Evolutionary conservation across 37 sponge, comb jelly and placozoan species (phyloP), one percentile per base, ranked within the genome.

Genomic region (Aplysina aerophoba): DNA sequence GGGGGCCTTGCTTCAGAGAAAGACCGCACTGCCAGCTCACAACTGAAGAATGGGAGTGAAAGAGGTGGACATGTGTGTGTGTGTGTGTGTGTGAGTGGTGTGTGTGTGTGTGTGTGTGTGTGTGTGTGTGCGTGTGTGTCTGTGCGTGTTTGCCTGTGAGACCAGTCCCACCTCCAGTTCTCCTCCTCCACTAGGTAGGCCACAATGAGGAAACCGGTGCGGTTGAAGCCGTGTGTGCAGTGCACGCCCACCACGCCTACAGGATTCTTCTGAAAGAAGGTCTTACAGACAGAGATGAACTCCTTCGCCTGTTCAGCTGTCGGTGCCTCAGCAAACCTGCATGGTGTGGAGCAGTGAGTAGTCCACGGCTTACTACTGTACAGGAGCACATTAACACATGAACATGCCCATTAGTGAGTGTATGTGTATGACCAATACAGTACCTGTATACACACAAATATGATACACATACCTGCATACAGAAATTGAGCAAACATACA

Each of bases 221-320:
- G 84, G 84, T 99, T 99, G 92, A 95, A 99, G 20, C 99, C 99
- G 79, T 99, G 99, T 37, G 99, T 99, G 61, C 99, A 99, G 89
- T 99, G 99, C 17, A 99, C 91, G 17, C 96, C 96, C 27, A 93
- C 82, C 25, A 96, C 71, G n/a, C 92, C 80, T 35, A 69, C 83
- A 55, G 92, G 87, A 39, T 91, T 92, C 33, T 79, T 59, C 0
- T 24, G 3, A 56, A 96, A 91, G 81, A 87, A 96, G 24, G 67
- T 27, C 4, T 68, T 53, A 27, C 88, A 84, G 3, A 93, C 59
- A 25, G 59, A 12, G 20, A 74, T 78, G 64, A 96, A 96, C 28
- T 65, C 77, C 8, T 85, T 73, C 56, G 89, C 89, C 64, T 97
- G 97, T 14, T 88, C 83, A 12, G 0, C 0, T 17, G 87, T 93